A percentile compares a stretch with the other conserved stretches of the same genome.
Evolutionary conservation across 1,140 invertebrate genomes (phyloP).

Genomic region (Tenebrio molitor): DNA sequence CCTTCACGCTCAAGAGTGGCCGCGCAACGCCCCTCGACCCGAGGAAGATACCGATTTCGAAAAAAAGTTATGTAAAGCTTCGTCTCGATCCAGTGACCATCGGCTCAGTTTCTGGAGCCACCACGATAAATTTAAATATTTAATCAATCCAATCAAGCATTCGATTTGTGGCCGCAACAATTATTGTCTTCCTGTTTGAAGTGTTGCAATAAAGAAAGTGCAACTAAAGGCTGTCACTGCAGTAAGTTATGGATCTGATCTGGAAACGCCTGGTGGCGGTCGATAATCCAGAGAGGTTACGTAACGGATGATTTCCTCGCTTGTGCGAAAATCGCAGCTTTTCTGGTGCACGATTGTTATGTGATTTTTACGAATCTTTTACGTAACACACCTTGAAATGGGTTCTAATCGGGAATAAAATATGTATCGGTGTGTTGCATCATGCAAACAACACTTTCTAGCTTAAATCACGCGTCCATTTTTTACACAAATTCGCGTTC

Average conservation of each 20-base stretch:
- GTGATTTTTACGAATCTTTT: slow-evolving; percentile 10
- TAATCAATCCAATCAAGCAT: slow-evolving; percentile 28
- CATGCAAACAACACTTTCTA: slow-evolving; percentile 36
- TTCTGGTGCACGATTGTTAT: background rate
- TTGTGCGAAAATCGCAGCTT: no score
- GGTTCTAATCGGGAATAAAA: slow-evolving; percentile 24
- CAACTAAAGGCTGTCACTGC: slow-evolving; percentile 12
- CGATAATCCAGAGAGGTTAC: no score
- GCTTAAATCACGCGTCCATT: slow-evolving; percentile 38
- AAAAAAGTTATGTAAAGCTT: slow-evolving; percentile 12
- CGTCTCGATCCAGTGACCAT: background rate
- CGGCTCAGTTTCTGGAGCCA: background rate
- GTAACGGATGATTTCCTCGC: no score
- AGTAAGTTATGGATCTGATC: no score
- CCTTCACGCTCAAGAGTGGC: slow-evolving; percentile 23
- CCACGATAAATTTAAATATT: slow-evolving; percentile 17
- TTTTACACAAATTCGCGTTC: slow-evolving; percentile 35
- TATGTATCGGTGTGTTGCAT: slow-evolving; percentile 28
- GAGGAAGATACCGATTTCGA: background rate
- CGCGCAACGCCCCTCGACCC: background rate
- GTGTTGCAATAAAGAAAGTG: slow-evolving; percentile 33
- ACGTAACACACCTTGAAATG: slow-evolving; percentile 34
- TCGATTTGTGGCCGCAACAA: slow-evolving; percentile 24
- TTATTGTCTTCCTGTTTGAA: slow-evolving; percentile 23
- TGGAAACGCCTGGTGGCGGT: no score